Base-by-base conservation (phyloP, 1,140 invertebrate species). In the Archivesica marissinica region DNA sequence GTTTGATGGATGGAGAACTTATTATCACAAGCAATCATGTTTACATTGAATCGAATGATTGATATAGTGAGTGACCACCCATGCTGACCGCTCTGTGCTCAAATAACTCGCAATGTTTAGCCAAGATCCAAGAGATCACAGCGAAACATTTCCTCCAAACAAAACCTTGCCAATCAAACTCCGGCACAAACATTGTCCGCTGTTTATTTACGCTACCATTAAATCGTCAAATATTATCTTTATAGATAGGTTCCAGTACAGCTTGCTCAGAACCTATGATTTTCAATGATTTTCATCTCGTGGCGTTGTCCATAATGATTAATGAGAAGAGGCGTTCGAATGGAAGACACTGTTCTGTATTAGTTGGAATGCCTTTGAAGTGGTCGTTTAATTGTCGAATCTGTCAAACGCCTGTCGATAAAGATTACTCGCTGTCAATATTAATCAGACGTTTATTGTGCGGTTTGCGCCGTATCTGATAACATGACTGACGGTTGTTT, bases 381-480 rank as follows among this genome's bases (percentile, higher is more conserved):
- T 83, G 80, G 80, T 50, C 80, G 70, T 83, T 74, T 83, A 83
- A 83, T 83, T 75, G 80, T 83, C 70, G 68, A 83, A 83, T 59
- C 80, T 83, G 80, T 83, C 80, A 83, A 83, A 59, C 80, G 80
- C 80, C 25, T 83, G 80, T 83, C 80, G 80, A 83, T 83, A 72
- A 38, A 61, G 80, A 83, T 83, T 83, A 83, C 80, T 83, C 80
- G 50, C 68, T 83, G 80, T 83, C 80, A 83, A 75, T 75, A 83
- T 83, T 83, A 83, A 83, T 83, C 64, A 83, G 66, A 6, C 50
- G 74, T 83, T 83, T 83, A 83, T 75, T 74, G 64, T 33, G n/a
- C 47, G 28, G 79, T 70, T 82, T 54, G 47, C 80, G 44, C 80
- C 52, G n/a, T 75, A 75, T 59, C 52, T 44, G 70, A 39, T 75